Evolutionary conservation across 2,113 vertebrate species (phyloP).

Genomic region (Cephalopterus ornatus): DNA sequence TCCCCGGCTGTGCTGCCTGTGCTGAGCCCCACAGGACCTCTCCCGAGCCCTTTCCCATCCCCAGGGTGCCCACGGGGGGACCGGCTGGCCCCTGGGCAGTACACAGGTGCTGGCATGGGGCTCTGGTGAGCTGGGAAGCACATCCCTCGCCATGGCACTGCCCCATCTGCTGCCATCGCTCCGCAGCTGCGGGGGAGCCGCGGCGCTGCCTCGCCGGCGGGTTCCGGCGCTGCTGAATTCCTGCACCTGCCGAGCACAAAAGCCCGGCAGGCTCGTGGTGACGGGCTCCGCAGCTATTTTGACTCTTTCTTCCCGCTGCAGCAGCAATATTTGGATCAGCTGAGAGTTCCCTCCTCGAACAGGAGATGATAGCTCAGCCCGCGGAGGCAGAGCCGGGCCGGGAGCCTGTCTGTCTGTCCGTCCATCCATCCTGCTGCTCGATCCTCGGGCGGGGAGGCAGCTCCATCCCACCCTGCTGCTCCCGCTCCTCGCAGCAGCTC

Average conservation of each 20-base stretch:
- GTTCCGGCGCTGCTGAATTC: not conserved
- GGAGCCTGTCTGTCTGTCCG: not conserved
- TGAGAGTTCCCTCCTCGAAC: not conserved
- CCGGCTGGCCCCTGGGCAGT: not conserved
- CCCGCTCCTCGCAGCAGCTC: not conserved
- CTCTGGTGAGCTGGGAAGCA: not conserved
- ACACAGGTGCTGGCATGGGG: accelerated
- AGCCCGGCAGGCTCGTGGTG: not conserved
- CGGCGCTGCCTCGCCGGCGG: not conserved
- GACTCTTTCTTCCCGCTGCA: not conserved
- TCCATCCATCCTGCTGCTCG: not conserved
- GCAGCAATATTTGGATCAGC: slow-evolving; percentile 41
- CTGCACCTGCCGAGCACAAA: slow-evolving; percentile 24
- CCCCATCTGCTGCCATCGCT: not conserved
- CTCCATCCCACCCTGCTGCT: not conserved
- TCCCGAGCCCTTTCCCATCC: not conserved
- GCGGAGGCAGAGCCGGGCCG: not conserved
- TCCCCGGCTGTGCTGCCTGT: accelerated
- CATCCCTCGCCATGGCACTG: accelerated
- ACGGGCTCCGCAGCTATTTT: slow-evolving; percentile 47
- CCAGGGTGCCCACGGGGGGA: accelerated
- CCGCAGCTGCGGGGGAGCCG: not conserved
- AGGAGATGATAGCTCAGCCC: not conserved
- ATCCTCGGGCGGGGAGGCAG: not conserved
- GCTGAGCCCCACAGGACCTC: not conserved